These are phyloP conservation scores for Petrolisthes cinctipes DNA, from an alignment of 2,888 invertebrate species.

Conservation along the genomic window DNA sequence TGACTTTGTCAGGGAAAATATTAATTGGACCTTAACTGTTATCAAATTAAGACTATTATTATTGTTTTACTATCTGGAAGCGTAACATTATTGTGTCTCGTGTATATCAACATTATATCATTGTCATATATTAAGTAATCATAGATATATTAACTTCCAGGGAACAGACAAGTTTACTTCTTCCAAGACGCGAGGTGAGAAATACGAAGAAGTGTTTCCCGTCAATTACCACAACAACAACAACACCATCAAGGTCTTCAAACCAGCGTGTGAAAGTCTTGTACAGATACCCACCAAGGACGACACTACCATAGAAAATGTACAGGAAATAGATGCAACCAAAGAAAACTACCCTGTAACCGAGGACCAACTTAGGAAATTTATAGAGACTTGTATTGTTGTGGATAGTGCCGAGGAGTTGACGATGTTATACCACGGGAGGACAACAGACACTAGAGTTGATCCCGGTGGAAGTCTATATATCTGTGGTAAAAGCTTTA, in stretches of 20 bases:
- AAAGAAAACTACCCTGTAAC: constrained; percentile 10
- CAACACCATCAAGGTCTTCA: constrained; percentile 37
- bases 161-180: constrained; percentile 18
- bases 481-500: constrained; percentile 45
- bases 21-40: too few relatives aligned
- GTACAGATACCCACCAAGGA: constrained; percentile 9
- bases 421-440: not conserved
- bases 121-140: too few relatives aligned
- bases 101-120: too few relatives aligned
- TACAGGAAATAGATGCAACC: not conserved
- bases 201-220: constrained; percentile 45
- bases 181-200: constrained; percentile 34
- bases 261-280: constrained; percentile 27
- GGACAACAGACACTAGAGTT: not conserved
- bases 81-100: too few relatives aligned
- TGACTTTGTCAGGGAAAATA: too few relatives aligned
- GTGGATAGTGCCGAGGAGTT: constrained; percentile 21
- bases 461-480: not conserved
- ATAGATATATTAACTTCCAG: constrained; percentile 8
- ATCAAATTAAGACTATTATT: too few relatives aligned
- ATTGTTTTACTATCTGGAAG: too few relatives aligned
- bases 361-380: constrained; percentile 26
- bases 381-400: constrained; percentile 23
- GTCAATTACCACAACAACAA: constrained; percentile 34
- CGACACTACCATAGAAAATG: constrained; percentile 31